phyloP scores from a whole-genome alignment of 2,888 invertebrate genomes.

The Drosophila pseudotakahashii region DNA sequence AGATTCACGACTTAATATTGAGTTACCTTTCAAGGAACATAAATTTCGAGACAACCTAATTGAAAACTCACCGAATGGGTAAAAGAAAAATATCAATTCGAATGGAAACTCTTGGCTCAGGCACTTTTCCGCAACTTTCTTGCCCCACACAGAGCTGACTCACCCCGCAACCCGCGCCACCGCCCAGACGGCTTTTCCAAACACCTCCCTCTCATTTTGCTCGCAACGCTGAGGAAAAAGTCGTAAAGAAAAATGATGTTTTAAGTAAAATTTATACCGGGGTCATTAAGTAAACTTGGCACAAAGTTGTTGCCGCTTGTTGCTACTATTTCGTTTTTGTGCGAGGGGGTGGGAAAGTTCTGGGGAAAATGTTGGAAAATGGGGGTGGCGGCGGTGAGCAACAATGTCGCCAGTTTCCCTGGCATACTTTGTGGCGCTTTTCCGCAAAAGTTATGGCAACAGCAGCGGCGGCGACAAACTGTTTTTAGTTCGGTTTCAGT shows the following conservation, averaged over 20 bases:
- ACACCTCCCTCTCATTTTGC: slow-evolving; percentile 10
- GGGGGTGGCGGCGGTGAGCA: slow-evolving; percentile 49
- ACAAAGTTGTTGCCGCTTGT: slow-evolving; percentile 71
- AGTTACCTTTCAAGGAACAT: not conserved
- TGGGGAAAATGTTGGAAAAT: slow-evolving; percentile 8
- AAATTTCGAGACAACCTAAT: not conserved
- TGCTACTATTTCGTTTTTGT: slow-evolving; percentile 34
- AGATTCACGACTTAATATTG: not conserved
- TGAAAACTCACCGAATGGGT: not conserved
- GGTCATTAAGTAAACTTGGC: slow-evolving; percentile 79
- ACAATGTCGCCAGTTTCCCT: slow-evolving; percentile 74
- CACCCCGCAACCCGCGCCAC: not conserved
- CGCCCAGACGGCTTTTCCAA: not conserved
- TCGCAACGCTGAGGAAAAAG: slow-evolving; percentile 49
- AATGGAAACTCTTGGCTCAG: slow-evolving; percentile 20
- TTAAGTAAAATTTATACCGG: slow-evolving; percentile 78
- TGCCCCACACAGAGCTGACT: slow-evolving; percentile 16
- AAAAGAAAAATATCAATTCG: slow-evolving; percentile 10
- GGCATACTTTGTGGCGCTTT: slow-evolving; percentile 73
- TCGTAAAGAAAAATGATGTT: slow-evolving; percentile 78
- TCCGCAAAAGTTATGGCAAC: slow-evolving; percentile 59
- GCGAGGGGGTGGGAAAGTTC: not conserved
- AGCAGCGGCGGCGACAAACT: slow-evolving; percentile 27
- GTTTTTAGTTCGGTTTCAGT: slow-evolving; percentile 37
- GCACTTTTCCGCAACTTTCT: slow-evolving; percentile 35